phyloP scores from a whole-genome alignment of 2,113 vertebrate species.

The Girardinichthys multiradiatus region DNA sequence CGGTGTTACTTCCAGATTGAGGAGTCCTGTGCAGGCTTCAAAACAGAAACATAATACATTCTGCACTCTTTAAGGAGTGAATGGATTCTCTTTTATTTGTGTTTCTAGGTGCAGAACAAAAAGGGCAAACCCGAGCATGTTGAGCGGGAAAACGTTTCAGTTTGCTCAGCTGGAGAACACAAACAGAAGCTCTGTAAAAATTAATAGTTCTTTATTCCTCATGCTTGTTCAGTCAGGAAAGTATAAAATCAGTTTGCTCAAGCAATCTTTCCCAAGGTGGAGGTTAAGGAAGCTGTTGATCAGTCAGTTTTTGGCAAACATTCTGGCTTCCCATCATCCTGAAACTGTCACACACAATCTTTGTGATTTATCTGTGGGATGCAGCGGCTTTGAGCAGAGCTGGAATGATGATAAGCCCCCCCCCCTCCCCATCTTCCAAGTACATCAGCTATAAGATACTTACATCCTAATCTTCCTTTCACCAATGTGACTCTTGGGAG shows the following conservation, averaged over 20 bases:
- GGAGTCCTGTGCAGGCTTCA: conserved; percentile 4
- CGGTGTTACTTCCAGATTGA: conserved; percentile 12
- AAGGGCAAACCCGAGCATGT: conserved; percentile 35
- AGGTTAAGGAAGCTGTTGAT: conserved; percentile 41
- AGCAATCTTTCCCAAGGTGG: conserved; percentile 21
- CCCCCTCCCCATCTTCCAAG: conserved; percentile 44
- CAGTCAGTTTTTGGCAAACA: conserved; percentile 36
- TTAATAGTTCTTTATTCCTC: conserved; percentile 4
- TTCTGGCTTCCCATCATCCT: conserved; percentile 33
- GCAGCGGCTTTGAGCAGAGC: conserved; percentile 41
- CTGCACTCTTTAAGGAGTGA: conserved; percentile 15
- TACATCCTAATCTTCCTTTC: conserved; percentile 58
- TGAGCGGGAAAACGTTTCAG: conserved; percentile 1
- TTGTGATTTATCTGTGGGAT: conserved; percentile 51
- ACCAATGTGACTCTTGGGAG: conserved; percentile 23
- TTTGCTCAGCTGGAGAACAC: conserved; percentile 22
- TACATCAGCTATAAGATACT: conserved; percentile 64
- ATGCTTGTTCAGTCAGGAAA: conserved; percentile 25
- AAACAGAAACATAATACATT: conserved; percentile 8
- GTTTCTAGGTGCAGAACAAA: conserved; percentile 28
- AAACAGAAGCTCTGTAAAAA: conserved; percentile 23
- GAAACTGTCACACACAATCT: conserved; percentile 52
- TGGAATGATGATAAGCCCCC: conserved; percentile 53
- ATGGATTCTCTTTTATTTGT: conserved; percentile 31
- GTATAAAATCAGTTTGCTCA: conserved; percentile 31